Percentiles rank a stretch among this genome's conserved stretches.
These are phyloP conservation scores for Drosophila crucigera DNA, from an alignment of 2,888 invertebrate species.

Conservation along the genomic window DNA sequence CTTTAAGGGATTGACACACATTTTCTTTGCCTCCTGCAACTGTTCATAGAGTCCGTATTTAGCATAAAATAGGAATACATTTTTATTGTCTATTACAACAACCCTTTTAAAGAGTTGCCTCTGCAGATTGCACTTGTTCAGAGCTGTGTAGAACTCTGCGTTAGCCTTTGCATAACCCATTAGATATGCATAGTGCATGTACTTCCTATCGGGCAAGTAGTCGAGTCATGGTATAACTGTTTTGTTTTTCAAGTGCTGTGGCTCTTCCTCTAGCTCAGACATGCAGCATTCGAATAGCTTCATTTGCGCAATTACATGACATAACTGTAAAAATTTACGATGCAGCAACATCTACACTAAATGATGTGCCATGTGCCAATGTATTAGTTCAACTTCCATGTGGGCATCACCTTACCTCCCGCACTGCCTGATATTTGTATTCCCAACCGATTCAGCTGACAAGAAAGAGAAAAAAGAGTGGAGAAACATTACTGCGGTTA, in stretches of 20 bases:
- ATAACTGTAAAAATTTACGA: slow-evolving; percentile 74
- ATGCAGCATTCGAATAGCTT: slow-evolving; percentile 65
- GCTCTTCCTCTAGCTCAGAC: slow-evolving; percentile 13
- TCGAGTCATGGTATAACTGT: slow-evolving; percentile 4
- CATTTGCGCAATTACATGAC: slow-evolving; percentile 71
- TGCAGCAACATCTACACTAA: slow-evolving; percentile 40
- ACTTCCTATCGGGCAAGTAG: slow-evolving; percentile 9
- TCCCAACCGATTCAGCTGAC: slow-evolving; percentile 57
- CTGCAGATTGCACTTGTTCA: background rate
- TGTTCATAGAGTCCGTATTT: background rate
- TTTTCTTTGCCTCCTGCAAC: background rate
- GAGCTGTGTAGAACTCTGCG: background rate
- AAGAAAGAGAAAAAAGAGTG: slow-evolving; percentile 22
- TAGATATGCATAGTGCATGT: slow-evolving; percentile 46
- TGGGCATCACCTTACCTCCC: background rate
- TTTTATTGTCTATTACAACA: background rate
- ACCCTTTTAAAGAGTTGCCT: background rate
- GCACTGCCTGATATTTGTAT: slow-evolving; percentile 32
- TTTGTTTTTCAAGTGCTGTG: slow-evolving; percentile 33
- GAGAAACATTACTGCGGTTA: slow-evolving; percentile 72
- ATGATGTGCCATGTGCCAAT: slow-evolving; percentile 55
- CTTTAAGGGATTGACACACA: background rate
- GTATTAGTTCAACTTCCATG: slow-evolving; percentile 54
- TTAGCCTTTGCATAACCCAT: slow-evolving; percentile 26
- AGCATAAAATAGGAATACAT: background rate